Evolutionary conservation across 2,888 invertebrate species (phyloP).

Genomic region (Caenorhabditis afra): DNA sequence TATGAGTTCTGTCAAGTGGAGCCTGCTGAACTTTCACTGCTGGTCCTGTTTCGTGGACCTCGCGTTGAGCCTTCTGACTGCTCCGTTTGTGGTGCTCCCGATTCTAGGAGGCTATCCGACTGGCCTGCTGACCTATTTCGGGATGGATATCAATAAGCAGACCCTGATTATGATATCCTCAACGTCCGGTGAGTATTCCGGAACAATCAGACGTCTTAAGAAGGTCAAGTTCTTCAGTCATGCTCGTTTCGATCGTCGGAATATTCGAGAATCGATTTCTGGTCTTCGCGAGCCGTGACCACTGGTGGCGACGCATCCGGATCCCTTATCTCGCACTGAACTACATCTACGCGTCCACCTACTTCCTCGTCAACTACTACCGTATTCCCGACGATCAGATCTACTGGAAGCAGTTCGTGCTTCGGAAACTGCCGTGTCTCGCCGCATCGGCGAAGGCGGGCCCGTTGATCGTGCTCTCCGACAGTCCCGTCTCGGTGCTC

Average conservation of each 20-base stretch:
- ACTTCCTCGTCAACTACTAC: neutral
- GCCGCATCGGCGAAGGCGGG: too few relatives aligned
- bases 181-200: too few relatives aligned
- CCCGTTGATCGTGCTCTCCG: too few relatives aligned
- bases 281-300: neutral
- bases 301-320: neutral
- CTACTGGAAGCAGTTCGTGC: too few relatives aligned
- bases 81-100: conserved; percentile 2
- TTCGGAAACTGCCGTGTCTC: too few relatives aligned
- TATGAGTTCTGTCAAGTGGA: neutral
- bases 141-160: neutral
- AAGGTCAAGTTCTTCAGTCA: too few relatives aligned
- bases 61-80: neutral
- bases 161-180: neutral
- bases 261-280: neutral
- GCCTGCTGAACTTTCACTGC: conserved; percentile 2
- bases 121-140: neutral
- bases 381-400: neutral
- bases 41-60: conserved; percentile 3
- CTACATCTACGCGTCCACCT: neutral
- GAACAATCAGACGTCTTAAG: too few relatives aligned
- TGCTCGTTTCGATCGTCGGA: neutral
- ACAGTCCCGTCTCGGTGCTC: too few relatives aligned
- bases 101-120: conserved; percentile 8
- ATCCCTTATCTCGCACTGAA: neutral